Conservation (phyloP, 2,113 vertebrate genomes). For the Gymnogyps californianus region DNA sequence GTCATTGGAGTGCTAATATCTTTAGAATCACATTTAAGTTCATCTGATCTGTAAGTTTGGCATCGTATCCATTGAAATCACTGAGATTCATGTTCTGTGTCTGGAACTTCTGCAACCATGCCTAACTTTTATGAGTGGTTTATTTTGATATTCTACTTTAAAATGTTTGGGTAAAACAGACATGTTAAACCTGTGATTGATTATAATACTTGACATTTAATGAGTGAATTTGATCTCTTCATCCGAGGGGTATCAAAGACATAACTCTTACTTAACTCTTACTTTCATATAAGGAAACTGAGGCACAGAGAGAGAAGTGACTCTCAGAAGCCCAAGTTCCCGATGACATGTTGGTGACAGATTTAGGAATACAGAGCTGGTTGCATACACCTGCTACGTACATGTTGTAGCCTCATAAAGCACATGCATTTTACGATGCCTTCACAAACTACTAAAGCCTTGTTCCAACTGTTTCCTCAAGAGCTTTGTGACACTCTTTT, state of each 20-base stretch:
- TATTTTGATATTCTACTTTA: background rate
- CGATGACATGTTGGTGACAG: background rate
- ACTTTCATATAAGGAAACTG: background rate
- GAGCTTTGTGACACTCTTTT: background rate
- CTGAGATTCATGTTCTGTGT: background rate
- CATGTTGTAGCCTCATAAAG: accelerated
- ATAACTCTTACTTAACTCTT: background rate
- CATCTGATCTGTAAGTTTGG: background rate
- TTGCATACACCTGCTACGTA: background rate
- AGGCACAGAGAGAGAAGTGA: background rate
- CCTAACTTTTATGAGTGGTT: background rate
- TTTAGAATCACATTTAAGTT: background rate
- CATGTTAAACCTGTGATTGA: background rate
- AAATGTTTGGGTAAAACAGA: background rate
- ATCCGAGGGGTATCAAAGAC: background rate
- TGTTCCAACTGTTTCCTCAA: background rate
- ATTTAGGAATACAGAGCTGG: background rate
- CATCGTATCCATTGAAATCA: background rate
- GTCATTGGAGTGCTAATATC: background rate
- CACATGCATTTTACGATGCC: background rate
- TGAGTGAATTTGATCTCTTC: background rate
- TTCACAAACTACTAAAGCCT: background rate
- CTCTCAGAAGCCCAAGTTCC: background rate
- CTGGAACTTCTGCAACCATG: background rate
- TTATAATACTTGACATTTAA: background rate